phyloP scores from a whole-genome alignment of 1,140 invertebrate genomes.

The Aphelinus certus region DNA sequence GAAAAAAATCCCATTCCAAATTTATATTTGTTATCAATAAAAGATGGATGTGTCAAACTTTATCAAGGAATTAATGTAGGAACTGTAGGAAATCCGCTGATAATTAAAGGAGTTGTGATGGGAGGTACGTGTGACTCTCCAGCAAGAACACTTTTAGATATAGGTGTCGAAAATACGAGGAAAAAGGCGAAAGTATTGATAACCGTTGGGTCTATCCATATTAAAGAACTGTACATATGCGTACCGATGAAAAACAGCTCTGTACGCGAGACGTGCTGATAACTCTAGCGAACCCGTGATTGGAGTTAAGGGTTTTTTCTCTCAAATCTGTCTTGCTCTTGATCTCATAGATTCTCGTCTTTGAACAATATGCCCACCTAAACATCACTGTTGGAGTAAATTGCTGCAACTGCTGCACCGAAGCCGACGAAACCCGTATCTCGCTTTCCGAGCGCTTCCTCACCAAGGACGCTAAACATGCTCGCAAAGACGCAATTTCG shows the following conservation, averaged over 20 bases:
- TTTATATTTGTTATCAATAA: constrained; percentile 19
- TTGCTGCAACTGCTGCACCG: too few species aligned
- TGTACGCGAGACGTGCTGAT: not conserved
- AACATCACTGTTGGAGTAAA: too few species aligned
- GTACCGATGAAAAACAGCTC: not conserved
- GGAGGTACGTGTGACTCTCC: constrained; percentile 36
- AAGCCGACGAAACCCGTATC: too few species aligned
- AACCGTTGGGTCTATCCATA: constrained; percentile 17
- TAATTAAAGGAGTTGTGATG: constrained; percentile 27
- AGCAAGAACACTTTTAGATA: constrained; percentile 31
- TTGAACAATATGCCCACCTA: constrained; percentile 29
- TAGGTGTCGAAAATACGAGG: constrained; percentile 21
- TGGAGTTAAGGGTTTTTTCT: constrained; percentile 7
- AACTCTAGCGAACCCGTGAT: not conserved
- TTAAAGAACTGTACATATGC: constrained; percentile 22
- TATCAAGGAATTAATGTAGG: not conserved
- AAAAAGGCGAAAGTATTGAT: not conserved
- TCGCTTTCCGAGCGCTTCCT: too few species aligned
- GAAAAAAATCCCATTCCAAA: constrained; percentile 33
- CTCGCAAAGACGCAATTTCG: too few species aligned
- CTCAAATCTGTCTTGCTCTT: not conserved
- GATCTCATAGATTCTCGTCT: too few species aligned
- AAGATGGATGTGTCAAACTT: not conserved
- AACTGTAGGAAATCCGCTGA: not conserved
- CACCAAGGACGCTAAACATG: too few species aligned